Conservation (phyloP, 2,113 vertebrate species). For the Cyprinodon brontotheroides region DNA sequence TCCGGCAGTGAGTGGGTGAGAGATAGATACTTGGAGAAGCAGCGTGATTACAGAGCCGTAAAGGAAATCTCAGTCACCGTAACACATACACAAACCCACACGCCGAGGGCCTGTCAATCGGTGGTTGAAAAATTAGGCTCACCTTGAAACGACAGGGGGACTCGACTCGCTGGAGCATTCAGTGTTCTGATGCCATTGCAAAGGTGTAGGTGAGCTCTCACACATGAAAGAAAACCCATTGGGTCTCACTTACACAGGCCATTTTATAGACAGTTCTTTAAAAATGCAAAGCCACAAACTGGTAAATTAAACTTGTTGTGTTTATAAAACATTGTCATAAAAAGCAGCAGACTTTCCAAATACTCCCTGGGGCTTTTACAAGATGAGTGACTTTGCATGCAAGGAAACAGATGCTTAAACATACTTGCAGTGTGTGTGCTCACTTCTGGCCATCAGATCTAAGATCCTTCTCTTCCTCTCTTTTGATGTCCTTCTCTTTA, state of each 20-base stretch:
- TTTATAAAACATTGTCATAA: slow-evolving; percentile 54
- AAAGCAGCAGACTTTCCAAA: slow-evolving; percentile 35
- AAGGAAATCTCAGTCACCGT: slow-evolving; percentile 45
- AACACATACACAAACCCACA: slow-evolving; percentile 29
- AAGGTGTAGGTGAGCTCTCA: slow-evolving; percentile 8
- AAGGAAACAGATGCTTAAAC: slow-evolving; percentile 50
- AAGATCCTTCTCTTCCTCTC: slow-evolving; percentile 13
- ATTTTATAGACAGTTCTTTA: slow-evolving; percentile 28
- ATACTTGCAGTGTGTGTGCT: slow-evolving; percentile 38
- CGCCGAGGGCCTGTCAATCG: slow-evolving; percentile 47
- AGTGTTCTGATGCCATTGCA: slow-evolving; percentile 50
- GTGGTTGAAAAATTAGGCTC: slow-evolving; percentile 68
- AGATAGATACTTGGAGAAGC: slow-evolving; percentile 45
- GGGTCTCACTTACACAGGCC: neutral
- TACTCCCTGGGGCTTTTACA: slow-evolving; percentile 41
- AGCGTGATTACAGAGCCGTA: slow-evolving; percentile 62
- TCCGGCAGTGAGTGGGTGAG: slow-evolving; percentile 37
- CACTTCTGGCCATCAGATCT: slow-evolving; percentile 44
- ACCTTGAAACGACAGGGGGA: slow-evolving; percentile 71
- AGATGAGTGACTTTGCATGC: slow-evolving; percentile 10
- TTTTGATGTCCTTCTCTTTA: slow-evolving; percentile 23
- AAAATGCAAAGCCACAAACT: slow-evolving; percentile 33
- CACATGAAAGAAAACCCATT: slow-evolving; percentile 16
- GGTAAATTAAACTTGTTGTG: slow-evolving; percentile 56
- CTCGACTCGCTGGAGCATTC: slow-evolving; percentile 62